Base-by-base conservation (phyloP, 2,797 vertebrate genomes). In the Urocyon cinereoargenteus region DNA sequence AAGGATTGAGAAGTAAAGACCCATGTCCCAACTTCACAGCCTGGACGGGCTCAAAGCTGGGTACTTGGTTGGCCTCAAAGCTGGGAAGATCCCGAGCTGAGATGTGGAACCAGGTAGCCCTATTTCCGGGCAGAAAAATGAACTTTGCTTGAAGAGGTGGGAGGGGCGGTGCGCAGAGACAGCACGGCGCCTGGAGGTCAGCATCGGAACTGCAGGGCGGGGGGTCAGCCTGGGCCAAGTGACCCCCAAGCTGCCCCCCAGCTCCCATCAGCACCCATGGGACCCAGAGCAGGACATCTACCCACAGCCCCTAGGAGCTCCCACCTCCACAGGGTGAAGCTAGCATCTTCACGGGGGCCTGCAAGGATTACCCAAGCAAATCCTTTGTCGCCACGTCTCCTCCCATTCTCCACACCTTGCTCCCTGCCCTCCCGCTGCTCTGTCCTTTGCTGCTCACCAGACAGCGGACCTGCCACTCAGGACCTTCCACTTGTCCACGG, bases 101-200 rank as follows among this genome's bases (percentile, higher is more conserved):
- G 40, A 34, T 1, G 9, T 82, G 28, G 92, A 78, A 28, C 36
- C 34, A 62, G 15, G 31, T 12, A 62, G 34, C 26, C 40, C 18
- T 15, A 31, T 26, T 62, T 62, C 45, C 66, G 5, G 5, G 49
- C 6, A 57, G 70, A 79, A 59, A 66, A 62, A 93, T 4, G 45
- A 34, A 45, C 75, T 31, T 14, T 6, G 19, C 5, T 36, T 57
- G 9, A 34, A 28, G 68, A 55, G 24, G 4, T 1, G 3, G 15
- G 16, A 66, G 15, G 31, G 83, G 51, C 55, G 36, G 70, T n/a
- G 66, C 3, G 12, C 19, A 22, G 61, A 34, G 36, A 26, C 15
- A 75, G 90, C 24, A 14, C 5, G 11, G 19, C 68, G 34, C 95
- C 87, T 94, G 75, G 75, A 57, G 88, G 94, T 24, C 45, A 57